These are phyloP conservation scores for Otolemur garnettii DNA, from an alignment of 2,113 vertebrate species.

Conservation along the genomic window DNA sequence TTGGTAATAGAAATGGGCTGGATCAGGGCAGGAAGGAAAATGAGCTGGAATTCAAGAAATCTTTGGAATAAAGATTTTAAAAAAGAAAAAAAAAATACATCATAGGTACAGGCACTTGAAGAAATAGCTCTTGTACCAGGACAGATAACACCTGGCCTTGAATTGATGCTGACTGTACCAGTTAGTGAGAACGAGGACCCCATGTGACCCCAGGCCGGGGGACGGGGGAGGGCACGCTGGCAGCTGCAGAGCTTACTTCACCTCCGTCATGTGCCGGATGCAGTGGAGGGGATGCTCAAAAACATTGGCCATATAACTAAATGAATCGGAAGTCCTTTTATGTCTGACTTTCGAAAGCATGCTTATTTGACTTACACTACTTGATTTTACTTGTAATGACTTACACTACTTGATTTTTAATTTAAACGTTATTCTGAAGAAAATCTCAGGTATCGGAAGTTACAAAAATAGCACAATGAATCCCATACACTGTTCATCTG, in stretches of 20 bases:
- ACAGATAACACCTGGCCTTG: not conserved
- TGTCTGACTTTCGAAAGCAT: not conserved
- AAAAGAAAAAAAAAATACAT: not conserved
- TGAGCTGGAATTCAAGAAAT: not conserved
- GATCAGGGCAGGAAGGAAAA: not conserved
- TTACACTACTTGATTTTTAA: not conserved
- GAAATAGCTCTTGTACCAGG: not conserved
- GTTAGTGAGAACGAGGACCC: not conserved
- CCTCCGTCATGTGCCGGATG: not conserved
- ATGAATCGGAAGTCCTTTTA: not conserved
- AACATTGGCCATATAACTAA: not conserved
- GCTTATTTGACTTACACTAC: not conserved
- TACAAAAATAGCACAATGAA: not conserved
- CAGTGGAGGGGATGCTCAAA: not conserved
- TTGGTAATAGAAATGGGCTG: not conserved
- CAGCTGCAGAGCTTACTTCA: not conserved
- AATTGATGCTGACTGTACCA: not conserved
- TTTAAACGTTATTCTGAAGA: not conserved
- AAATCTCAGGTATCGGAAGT: not conserved
- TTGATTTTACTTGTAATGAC: not conserved
- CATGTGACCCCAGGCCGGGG: accelerated
- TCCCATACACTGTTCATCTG: not conserved
- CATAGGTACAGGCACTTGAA: not conserved
- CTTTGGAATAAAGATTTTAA: not conserved
- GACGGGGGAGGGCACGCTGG: not conserved